Evolutionary conservation across 2,888 invertebrate species (phyloP), one percentile per base, ranked within the genome.

Genomic region (Eucera pruinosa): DNA sequence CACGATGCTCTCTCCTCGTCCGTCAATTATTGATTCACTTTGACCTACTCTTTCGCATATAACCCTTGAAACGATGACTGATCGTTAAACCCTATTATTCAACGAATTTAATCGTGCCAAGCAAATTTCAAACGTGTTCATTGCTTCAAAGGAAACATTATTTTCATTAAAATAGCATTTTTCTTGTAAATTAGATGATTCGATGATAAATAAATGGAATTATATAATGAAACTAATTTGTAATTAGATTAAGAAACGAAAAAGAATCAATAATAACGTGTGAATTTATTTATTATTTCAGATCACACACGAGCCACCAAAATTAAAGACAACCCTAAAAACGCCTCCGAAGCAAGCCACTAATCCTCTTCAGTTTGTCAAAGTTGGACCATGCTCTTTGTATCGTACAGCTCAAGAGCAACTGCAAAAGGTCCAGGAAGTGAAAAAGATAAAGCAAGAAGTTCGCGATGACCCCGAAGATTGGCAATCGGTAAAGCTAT

Each of bases 341-440:
- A 96, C 96, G 67, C 96, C 97, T 85, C 95, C 96, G 72, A 97
- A 97, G 92, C 97, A 97, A 78, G 96, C 97, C 43, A 95, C 95
- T 81, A 97, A 97, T 93, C 97, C 97, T 75, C 94, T 97, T 90
- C 97, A 97, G 93, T 97, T 97, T 93, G 95, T 97, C 82, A 96
- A 96, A 93, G 96, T 97, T 43, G 97, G 97, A 52, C 97, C 97
- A n/a, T 97, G 97, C 87, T 96, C 96, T 89, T 94, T 97, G 67
- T 97, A 96, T 93, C 96, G 96, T 90, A 95, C 96, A 78, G 97
- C 97, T 36, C 95, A 97, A 88, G 96, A 97, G 90, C 97, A 97
- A 93, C 94, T 97, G 76, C 95, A 97, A 87, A 95, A 96, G 88
- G 96, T 96, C 57, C 97, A 97, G 92, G 96, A 97, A 92, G 96